Evolutionary conservation across 2,888 invertebrate species (phyloP), one percentile per base, ranked within the genome.

Genomic region (Melinopterus prodromus): DNA sequence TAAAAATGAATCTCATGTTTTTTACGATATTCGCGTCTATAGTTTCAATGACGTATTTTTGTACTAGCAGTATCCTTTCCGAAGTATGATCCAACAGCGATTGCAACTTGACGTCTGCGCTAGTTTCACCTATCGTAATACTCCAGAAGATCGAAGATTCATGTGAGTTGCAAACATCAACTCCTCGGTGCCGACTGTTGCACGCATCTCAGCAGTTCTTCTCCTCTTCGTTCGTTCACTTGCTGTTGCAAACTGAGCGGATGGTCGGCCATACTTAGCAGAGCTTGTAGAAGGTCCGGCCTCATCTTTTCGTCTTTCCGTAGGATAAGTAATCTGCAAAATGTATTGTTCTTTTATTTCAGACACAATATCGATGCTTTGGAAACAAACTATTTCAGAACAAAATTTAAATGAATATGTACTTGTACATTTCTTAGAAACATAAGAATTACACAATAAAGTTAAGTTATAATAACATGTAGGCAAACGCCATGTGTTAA

Each of bases 31-130:
- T 70, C 6, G 35, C 5, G 74, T 77, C 16, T 72, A 77, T 76
- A n/a, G 53, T 80, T 70, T 81, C 37, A 38, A 38, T 69, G 15
- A 70, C 71, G 70, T 84, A 80, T 77, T 77, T 37, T 71, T 81
- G 76, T 14, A 74, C 14, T 7, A 71, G n/a, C 26, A 83, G 78
- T 70, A 84, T 80, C 77, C 83, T 79, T 74, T 81, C 76, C 6
- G 71, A 69, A 76, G 84, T 84, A 70, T 84, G 83, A 77, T 85
- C 77, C 35, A 84, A 72, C 74, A 85, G 75, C 37, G 83, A 81
- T 76, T 84, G 84, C 35, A 84, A 77, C 76, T 82, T 72, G 12
- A 84, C 83, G 82, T 83, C 82, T n/a, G 84, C 82, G 78, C 72
- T 76, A 69, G 16, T 79, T 78, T 83, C 83, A 7, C 80, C 83